A percentile compares a stretch with the other conserved stretches of the same genome.
Conservation (phyloP, 2,888 invertebrate species). For the Volucella inflata region DNA sequence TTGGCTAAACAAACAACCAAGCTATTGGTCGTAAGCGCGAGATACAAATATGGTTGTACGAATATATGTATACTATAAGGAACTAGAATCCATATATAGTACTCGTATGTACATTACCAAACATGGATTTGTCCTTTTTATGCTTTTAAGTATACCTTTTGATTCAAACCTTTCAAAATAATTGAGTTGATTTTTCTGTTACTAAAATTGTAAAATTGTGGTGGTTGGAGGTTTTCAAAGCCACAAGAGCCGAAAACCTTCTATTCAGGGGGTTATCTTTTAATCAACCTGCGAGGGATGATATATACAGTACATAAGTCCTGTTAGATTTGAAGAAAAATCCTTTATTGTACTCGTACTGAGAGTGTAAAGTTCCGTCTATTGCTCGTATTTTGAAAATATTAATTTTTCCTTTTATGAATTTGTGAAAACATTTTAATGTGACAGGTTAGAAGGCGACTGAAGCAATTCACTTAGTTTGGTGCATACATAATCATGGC, state of each 20-base stretch:
- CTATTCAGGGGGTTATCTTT: neutral
- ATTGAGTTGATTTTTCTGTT: slow-evolving; percentile 53
- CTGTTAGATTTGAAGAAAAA: neutral
- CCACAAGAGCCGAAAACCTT: slow-evolving; percentile 41
- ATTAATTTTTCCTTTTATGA: slow-evolving; percentile 56
- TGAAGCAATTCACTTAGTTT: slow-evolving; percentile 21
- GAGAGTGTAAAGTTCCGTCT: neutral
- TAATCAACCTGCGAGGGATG: neutral
- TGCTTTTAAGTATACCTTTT: neutral
- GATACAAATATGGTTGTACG: slow-evolving; percentile 1
- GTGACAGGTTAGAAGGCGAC: neutral
- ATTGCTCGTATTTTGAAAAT: neutral
- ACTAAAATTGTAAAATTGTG: slow-evolving; percentile 21
- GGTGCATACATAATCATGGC: slow-evolving; percentile 41
- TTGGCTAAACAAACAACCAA: slow-evolving; percentile 58
- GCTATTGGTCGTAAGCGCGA: neutral
- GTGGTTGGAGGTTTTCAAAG: slow-evolving; percentile 6
- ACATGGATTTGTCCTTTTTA: neutral
- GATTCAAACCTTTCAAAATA: slow-evolving; percentile 58
- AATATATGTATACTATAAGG: neutral
- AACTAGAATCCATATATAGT: too few species aligned
- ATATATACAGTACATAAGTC: too few species aligned
- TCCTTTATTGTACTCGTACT: neutral
- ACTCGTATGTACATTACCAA: too few species aligned
- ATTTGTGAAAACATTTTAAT: slow-evolving; percentile 18